phyloP scores from a whole-genome alignment of 2,797 vertebrate species.

The Clarias laeviceps region DNA sequence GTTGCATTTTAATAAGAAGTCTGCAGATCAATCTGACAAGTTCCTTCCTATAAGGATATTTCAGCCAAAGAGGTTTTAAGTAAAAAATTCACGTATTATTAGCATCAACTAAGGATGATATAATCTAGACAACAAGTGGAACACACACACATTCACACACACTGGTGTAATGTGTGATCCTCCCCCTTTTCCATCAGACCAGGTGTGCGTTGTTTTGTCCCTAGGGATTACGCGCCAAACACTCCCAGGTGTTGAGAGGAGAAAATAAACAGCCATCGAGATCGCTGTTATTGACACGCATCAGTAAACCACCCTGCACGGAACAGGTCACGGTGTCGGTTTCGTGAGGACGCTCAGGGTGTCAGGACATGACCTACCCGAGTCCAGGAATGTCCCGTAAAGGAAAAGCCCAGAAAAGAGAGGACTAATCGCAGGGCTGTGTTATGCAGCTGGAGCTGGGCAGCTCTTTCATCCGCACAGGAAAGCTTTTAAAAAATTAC shows the following conservation, averaged over 20 bases:
- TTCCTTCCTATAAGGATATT: background rate
- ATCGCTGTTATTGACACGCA: background rate
- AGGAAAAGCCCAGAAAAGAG: constrained; percentile 48
- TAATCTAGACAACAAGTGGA: background rate
- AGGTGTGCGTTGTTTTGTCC: constrained; percentile 72
- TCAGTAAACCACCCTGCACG: background rate
- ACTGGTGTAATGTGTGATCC: constrained; percentile 42
- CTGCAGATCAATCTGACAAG: background rate
- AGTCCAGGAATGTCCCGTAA: constrained; percentile 30
- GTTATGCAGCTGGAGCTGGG: constrained; percentile 71
- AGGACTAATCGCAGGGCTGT: constrained; percentile 57
- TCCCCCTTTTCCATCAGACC: constrained; percentile 59
- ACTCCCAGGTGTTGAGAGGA: constrained; percentile 72
- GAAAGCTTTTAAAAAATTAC: constrained; percentile 74
- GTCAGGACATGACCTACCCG: background rate
- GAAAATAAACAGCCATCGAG: background rate
- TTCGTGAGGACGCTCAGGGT: constrained; percentile 24
- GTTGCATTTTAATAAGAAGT: background rate
- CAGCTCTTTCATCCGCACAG: constrained; percentile 73
- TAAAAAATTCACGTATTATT: background rate
- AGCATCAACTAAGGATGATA: background rate
- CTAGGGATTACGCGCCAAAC: constrained; percentile 73
- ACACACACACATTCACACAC: constrained; percentile 43
- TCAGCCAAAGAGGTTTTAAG: background rate
- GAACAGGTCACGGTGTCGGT: background rate